Evolutionary conservation across 2,888 invertebrate species (phyloP).

Genomic region (Taphrorychus bicolor): DNA sequence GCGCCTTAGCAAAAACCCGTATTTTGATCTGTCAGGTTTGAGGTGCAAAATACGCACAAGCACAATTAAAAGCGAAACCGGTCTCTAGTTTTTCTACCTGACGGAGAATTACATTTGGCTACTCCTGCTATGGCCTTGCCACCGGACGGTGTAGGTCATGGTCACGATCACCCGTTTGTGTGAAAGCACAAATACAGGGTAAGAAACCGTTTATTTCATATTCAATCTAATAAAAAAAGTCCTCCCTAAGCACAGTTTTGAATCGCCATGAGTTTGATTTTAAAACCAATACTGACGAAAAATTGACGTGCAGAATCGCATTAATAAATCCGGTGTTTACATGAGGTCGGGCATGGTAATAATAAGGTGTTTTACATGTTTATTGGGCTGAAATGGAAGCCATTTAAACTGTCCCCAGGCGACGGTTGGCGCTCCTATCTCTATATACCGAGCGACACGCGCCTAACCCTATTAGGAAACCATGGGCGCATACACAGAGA

Average conservation of each 20-base stretch:
- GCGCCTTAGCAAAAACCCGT: no score
- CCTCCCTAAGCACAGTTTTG: not conserved
- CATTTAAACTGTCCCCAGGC: conserved; percentile 61
- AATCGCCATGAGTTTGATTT: conserved; percentile 7
- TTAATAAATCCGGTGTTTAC: conserved; percentile 45
- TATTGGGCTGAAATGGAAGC: conserved; percentile 62
- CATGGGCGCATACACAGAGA: conserved; percentile 5
- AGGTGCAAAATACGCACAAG: no score
- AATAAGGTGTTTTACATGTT: conserved; percentile 63
- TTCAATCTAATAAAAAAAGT: no score
- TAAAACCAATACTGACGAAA: conserved; percentile 33
- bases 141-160: no score
- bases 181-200: no score
- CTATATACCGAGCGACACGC: conserved; percentile 44
- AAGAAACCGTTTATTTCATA: no score
- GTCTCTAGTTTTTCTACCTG: no score
- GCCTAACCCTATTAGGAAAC: conserved; percentile 52
- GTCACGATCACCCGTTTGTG: no score
- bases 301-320: conserved; percentile 32
- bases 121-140: no score
- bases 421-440: conserved; percentile 28
- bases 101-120: no score
- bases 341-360: conserved; percentile 49
- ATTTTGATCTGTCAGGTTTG: no score
- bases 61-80: no score